Evolutionary conservation across 2,797 vertebrate species (phyloP).

Genomic region (Lepus oiostolus): DNA sequence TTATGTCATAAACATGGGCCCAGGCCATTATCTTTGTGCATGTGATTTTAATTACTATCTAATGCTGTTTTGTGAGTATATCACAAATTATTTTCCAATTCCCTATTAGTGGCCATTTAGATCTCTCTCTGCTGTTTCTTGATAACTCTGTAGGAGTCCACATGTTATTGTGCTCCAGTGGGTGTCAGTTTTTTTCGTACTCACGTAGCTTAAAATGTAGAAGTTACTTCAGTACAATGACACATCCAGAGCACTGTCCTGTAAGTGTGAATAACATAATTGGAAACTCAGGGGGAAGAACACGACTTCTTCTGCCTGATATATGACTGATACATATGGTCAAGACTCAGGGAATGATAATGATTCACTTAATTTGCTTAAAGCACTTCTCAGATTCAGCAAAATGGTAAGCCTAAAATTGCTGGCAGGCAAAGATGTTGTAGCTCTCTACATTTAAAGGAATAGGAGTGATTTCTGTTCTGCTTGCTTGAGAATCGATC

Average conservation of each 20-base stretch:
- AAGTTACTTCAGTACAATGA: not conserved
- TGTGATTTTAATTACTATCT: not conserved
- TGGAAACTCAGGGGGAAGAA: not conserved
- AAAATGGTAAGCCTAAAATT: not conserved
- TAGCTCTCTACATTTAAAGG: slow-evolving; percentile 8
- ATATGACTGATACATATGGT: not conserved
- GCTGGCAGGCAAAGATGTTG: not conserved
- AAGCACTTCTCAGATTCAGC: slow-evolving; percentile 14
- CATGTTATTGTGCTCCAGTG: not conserved
- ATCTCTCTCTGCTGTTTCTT: not conserved
- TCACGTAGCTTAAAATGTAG: not conserved
- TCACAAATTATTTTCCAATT: not conserved
- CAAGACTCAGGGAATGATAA: slow-evolving; percentile 29
- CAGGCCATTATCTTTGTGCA: not conserved
- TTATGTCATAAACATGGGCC: not conserved
- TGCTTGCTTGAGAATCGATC: not conserved
- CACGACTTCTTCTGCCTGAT: not conserved
- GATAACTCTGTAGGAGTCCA: not conserved
- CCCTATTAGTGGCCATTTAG: not conserved
- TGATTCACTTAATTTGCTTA: slow-evolving; percentile 33
- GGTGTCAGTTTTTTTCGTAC: not conserved
- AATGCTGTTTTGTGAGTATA: not conserved
- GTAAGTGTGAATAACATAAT: not conserved
- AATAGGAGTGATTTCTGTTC: not conserved
- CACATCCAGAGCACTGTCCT: not conserved